Base-by-base conservation (phyloP, 92 coral and sea anemone species). In the Hydrozoanthus gracilis region DNA sequence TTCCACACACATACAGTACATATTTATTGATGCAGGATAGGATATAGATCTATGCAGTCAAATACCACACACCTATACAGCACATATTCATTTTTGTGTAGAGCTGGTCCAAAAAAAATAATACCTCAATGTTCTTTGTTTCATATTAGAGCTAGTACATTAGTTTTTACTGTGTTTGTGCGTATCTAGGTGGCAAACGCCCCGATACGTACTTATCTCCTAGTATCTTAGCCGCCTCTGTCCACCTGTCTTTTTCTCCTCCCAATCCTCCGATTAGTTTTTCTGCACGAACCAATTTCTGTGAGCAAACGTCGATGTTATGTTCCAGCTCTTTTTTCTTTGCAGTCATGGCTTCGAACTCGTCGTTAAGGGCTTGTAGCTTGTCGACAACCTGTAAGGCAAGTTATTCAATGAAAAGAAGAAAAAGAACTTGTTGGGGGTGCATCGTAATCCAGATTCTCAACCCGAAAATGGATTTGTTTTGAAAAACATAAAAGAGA, bases 171-270 rank as follows among this genome's bases (percentile, higher is more conserved):
- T 27, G 39, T 27, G 2, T 27, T 27, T 27, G 39, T 27, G 39
- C 2, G 39, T 27, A 27, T 27, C 39, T 27, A 27, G 39, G 39
- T 27, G 39, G 39, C 39, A 27, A 27, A 27, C 39, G 39, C 39
- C 39, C 39, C 39, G 39, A 27, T 27, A 50, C 95, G 10, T 90
- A 94, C 98, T 87, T 95, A 87, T 97, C 99, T 12, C 95, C 93
- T 46, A 97, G 89, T 67, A 90, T 72, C 50, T 91, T 86, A 48
- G 99, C 99, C 8, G 99, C 93, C 87, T 97, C 98, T n/a, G 98
- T 97, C 99, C 99, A 97, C 84, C 99, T 92, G 91, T 95, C 98
- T 73, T 97, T 97, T 88, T 97, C 99, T 11, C 99, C 99, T 16
- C 99, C 99, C 91, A 97, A 92, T 67, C 99, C 99, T 3, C 99